These are phyloP conservation scores for Colletes gigas DNA, from an alignment of 1,140 invertebrate species.

Conservation along the genomic window DNA sequence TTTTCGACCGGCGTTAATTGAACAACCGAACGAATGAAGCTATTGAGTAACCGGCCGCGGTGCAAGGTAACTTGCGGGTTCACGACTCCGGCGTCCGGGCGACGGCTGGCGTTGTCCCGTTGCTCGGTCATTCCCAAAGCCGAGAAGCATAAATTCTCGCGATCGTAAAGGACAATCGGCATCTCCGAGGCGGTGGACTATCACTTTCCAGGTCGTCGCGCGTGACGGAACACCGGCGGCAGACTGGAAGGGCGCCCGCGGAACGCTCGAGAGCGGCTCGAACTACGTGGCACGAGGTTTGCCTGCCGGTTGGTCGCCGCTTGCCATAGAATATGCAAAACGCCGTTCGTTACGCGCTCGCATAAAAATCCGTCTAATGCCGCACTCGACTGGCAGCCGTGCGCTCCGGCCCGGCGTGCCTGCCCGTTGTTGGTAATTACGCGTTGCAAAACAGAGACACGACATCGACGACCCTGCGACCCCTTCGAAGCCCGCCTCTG, in stretches of 20 bases:
- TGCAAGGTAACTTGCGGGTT: not conserved
- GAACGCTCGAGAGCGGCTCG: conserved; percentile 54
- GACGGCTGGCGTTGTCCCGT: not conserved
- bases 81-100: not conserved
- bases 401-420: conserved; percentile 46
- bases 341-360: conserved; percentile 67
- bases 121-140: conserved; percentile 1
- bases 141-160: conserved; percentile 32
- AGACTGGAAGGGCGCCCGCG: conserved; percentile 38
- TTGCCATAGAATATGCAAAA: conserved; percentile 72
- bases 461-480: conserved; percentile 67
- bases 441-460: conserved; percentile 75
- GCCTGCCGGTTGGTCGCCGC: conserved; percentile 8
- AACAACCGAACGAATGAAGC: too few relatives aligned
- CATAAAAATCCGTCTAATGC: conserved; percentile 61
- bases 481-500: conserved; percentile 36
- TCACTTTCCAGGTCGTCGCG: conserved; percentile 74
- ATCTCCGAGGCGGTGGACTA: conserved; percentile 57
- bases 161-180: conserved; percentile 34
- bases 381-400: conserved; percentile 56
- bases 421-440: conserved; percentile 72
- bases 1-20: too few relatives aligned
- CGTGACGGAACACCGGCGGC: conserved; percentile 69
- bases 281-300: conserved; percentile 25
- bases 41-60: not conserved